Evolutionary conservation across 2,113 vertebrate genomes (phyloP).

Genomic region (Eira barbara): DNA sequence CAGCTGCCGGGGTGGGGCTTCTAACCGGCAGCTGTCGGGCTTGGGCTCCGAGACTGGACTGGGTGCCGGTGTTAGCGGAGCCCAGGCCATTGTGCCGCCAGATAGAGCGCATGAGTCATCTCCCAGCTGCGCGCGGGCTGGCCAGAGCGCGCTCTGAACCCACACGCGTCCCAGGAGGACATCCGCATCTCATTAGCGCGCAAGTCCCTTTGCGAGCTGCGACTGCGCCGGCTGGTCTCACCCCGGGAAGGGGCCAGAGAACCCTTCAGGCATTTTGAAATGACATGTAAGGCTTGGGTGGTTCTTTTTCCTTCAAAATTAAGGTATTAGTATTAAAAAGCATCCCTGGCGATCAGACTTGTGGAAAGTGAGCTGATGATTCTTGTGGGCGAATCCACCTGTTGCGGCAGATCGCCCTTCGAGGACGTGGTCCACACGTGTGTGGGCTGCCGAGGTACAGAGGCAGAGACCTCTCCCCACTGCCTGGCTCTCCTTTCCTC

Average conservation of each 20-base stretch:
- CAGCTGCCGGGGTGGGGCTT: not conserved
- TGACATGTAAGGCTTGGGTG: not conserved
- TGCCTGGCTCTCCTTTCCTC: not conserved
- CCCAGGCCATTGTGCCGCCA: not conserved
- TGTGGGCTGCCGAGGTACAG: not conserved
- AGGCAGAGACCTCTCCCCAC: not conserved
- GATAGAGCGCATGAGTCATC: not conserved
- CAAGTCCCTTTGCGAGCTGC: not conserved
- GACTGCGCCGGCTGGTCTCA: rapidly evolving
- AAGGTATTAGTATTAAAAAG: not conserved
- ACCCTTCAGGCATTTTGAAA: not conserved
- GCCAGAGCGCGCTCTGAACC: not conserved
- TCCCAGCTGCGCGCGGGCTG: not conserved
- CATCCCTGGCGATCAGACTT: not conserved
- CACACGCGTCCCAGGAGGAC: too few relatives aligned
- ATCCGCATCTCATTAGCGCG: not conserved
- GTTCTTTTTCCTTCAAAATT: not conserved
- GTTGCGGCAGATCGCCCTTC: not conserved
- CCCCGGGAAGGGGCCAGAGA: not conserved
- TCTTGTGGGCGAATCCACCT: not conserved
- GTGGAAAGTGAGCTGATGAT: not conserved
- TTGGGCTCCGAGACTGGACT: not conserved
- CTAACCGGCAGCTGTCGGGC: not conserved
- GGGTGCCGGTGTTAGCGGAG: not conserved
- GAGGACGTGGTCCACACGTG: not conserved